phyloP scores from a whole-genome alignment of 2,888 invertebrate genomes.

The Falcaria lacertinaria region DNA sequence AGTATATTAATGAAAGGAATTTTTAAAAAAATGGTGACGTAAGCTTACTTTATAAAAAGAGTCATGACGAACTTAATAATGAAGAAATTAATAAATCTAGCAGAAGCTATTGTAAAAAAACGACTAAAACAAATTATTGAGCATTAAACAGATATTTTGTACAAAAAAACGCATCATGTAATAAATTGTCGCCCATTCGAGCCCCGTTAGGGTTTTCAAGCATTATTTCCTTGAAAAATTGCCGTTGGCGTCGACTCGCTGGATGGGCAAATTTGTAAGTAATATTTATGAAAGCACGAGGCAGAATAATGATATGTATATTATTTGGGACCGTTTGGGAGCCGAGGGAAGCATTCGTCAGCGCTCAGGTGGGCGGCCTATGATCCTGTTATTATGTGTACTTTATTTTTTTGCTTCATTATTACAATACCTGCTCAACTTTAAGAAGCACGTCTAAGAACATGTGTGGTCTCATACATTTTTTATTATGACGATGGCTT shows the following conservation, averaged over 20 bases:
- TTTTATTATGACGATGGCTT: background rate
- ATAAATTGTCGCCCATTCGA: constrained; percentile 8
- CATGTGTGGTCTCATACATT: constrained; percentile 36
- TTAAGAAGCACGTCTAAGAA: constrained; percentile 12
- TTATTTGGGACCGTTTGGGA: constrained; percentile 59
- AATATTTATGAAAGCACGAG: constrained; percentile 66
- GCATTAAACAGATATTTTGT: constrained; percentile 7
- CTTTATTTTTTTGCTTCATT: constrained; percentile 62
- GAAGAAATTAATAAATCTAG: too few relatives aligned
- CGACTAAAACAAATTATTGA: background rate
- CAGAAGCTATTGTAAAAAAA: too few relatives aligned
- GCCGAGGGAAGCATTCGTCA: constrained; percentile 68
- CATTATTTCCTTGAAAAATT: constrained; percentile 63
- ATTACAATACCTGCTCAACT: constrained; percentile 49
- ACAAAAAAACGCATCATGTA: background rate
- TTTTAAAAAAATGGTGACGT: too few relatives aligned
- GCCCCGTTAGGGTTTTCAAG: constrained; percentile 26
- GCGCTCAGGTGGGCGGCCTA: constrained; percentile 63
- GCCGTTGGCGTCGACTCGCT: constrained; percentile 40
- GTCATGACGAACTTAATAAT: too few relatives aligned
- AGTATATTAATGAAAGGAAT: too few relatives aligned
- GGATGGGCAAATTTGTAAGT: constrained; percentile 62
- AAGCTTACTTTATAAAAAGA: too few relatives aligned
- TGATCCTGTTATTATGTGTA: constrained; percentile 51
- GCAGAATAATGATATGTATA: constrained; percentile 73